A percentile compares a stretch with the other conserved stretches of the same genome.
These are phyloP conservation scores for Corythoichthys haematopterus DNA, from an alignment of 2,113 vertebrate species.

Conservation along the genomic window DNA sequence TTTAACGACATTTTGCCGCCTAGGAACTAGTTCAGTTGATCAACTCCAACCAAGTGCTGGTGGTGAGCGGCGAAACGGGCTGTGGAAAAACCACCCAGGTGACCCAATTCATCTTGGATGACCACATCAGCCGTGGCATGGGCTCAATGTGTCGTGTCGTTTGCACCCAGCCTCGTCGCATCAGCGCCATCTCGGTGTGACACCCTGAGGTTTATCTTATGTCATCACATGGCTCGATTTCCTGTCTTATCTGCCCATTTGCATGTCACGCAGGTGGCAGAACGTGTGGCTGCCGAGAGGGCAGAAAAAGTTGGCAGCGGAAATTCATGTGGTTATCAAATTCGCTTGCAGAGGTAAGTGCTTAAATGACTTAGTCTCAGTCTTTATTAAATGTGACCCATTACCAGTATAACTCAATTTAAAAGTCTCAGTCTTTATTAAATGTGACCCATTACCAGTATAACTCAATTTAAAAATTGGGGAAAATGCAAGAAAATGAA, in stretches of 20 bases:
- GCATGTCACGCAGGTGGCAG: constrained; percentile 79
- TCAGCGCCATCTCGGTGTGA: constrained; percentile 95
- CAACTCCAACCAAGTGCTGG: constrained; percentile 78
- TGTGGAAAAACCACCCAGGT: constrained; percentile 98
- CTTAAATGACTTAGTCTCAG: too few species aligned
- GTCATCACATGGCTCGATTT: neutral
- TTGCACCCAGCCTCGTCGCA: constrained; percentile 91
- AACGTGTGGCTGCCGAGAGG: constrained; percentile 90
- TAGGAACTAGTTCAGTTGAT: constrained; percentile 87
- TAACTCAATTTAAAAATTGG: too few species aligned
- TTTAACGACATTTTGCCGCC: constrained; percentile 3
- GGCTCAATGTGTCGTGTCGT: constrained; percentile 88
- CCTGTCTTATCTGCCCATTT: neutral
- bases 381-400: too few species aligned
- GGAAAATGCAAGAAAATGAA: too few species aligned
- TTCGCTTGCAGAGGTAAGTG: constrained; percentile 89
- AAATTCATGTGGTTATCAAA: constrained; percentile 93
- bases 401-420: too few species aligned
- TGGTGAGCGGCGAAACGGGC: constrained; percentile 94
- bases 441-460: too few species aligned
- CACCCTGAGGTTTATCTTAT: neutral
- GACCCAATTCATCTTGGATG: constrained; percentile 92
- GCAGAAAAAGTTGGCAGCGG: constrained; percentile 85
- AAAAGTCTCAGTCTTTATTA: too few species aligned
- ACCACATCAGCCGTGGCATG: constrained; percentile 79